Conservation (phyloP, 2,797 vertebrate species). For the Sarcoramphus papa region DNA sequence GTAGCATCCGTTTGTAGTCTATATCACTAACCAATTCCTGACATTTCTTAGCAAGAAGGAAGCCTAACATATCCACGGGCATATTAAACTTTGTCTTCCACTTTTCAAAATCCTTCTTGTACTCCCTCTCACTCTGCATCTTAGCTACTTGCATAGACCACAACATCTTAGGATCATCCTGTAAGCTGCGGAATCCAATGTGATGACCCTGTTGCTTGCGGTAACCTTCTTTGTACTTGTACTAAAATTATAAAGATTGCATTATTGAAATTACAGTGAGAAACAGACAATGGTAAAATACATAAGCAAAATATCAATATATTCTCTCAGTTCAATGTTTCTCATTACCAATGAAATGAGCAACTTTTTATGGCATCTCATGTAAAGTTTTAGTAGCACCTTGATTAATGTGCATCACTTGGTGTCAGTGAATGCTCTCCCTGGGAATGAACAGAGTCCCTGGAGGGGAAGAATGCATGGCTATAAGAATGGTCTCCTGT, state of each 20-base stretch:
- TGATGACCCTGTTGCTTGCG: conserved; percentile 89
- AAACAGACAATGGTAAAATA: not conserved
- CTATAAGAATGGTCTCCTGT: not conserved
- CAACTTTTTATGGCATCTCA: not conserved
- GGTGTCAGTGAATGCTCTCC: not conserved
- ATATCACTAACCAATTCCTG: conserved; percentile 83
- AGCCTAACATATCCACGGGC: conserved; percentile 91
- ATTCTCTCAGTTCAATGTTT: not conserved
- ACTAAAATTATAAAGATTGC: conserved; percentile 71
- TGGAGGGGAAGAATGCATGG: not conserved
- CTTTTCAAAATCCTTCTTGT: conserved; percentile 92
- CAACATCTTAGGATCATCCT: conserved; percentile 92
- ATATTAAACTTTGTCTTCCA: conserved; percentile 88
- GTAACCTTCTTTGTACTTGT: conserved; percentile 90
- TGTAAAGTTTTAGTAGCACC: not conserved
- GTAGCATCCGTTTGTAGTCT: conserved; percentile 77
- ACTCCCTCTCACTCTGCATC: conserved; percentile 90
- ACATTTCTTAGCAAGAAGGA: conserved; percentile 82
- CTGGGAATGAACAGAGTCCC: not conserved
- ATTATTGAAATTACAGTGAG: not conserved
- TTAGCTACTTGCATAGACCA: conserved; percentile 91
- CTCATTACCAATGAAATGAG: not conserved
- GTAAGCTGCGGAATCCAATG: conserved; percentile 85
- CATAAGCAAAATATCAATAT: not conserved
- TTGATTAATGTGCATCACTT: not conserved